Evolutionary conservation across 1,140 invertebrate species (phyloP).

Genomic region (Zaprionus ornatus): DNA sequence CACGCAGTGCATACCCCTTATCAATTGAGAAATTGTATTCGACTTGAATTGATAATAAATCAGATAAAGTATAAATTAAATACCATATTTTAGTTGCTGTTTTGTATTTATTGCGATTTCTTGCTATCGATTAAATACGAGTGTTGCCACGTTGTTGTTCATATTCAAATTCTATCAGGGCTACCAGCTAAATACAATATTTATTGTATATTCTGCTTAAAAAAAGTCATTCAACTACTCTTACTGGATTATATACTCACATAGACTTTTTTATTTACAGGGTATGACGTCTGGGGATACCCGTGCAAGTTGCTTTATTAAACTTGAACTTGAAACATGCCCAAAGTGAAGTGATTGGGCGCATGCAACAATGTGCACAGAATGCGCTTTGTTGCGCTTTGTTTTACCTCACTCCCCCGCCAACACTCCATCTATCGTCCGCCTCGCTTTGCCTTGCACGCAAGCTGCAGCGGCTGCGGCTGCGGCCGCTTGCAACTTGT

Average conservation of each 20-base stretch:
- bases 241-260: too few relatives aligned
- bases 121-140: too few relatives aligned
- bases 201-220: too few relatives aligned
- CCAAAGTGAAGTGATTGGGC: conserved; percentile 30
- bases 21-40: too few relatives aligned
- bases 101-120: too few relatives aligned
- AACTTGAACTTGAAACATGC: conserved; percentile 75
- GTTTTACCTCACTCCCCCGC: conserved; percentile 4
- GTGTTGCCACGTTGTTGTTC: too few relatives aligned
- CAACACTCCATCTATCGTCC: neutral
- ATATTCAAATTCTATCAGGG: too few relatives aligned
- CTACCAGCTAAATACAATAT: too few relatives aligned
- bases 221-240: too few relatives aligned
- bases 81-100: too few relatives aligned
- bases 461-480: conserved; percentile 28
- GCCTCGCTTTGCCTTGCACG: conserved; percentile 11
- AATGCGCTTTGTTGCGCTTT: conserved; percentile 40
- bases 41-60: too few relatives aligned
- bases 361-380: conserved; percentile 50
- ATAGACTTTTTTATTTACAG: neutral
- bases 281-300: neutral
- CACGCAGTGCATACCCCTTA: conserved; percentile 1
- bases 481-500: conserved; percentile 9
- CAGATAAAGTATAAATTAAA: too few relatives aligned
- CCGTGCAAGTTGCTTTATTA: conserved; percentile 26